These are phyloP conservation scores for Phenganax stokvisi DNA, from an alignment of 92 coral and sea anemone species.

Conservation along the genomic window DNA sequence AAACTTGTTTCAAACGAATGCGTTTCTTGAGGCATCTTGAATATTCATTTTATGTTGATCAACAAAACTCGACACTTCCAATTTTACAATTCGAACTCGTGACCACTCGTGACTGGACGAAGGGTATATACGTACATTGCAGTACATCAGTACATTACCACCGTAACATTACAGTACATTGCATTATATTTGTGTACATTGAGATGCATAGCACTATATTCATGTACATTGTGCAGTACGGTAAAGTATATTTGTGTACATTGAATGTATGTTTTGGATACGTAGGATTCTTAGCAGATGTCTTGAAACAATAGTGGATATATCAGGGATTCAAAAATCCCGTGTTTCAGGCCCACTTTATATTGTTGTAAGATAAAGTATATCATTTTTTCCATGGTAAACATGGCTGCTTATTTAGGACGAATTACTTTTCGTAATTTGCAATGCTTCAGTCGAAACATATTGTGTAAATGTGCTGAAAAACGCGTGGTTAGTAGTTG, in stretches of 20 bases:
- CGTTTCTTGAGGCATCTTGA: neutral
- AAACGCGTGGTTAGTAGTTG: neutral
- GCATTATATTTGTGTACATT: neutral
- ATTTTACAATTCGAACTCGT: constrained; percentile 8
- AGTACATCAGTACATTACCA: neutral
- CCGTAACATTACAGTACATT: neutral
- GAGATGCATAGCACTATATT: neutral
- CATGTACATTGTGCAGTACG: too few relatives aligned
- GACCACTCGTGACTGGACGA: constrained; percentile 1
- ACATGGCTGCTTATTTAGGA: constrained; percentile 24
- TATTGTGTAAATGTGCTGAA: constrained; percentile 9
- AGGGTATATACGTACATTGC: neutral
- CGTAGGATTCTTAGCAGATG: neutral
- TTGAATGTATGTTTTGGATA: too few relatives aligned
- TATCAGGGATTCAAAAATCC: too few relatives aligned
- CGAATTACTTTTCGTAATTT: neutral
- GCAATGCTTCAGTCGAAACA: constrained; percentile 8
- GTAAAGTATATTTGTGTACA: too few relatives aligned
- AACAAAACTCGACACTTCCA: neutral
- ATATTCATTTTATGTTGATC: neutral
- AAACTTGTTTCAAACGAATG: neutral
- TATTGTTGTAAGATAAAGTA: constrained; percentile 1
- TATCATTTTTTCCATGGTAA: neutral
- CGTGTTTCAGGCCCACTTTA: neutral
- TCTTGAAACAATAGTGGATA: neutral